A percentile compares a stretch with the other conserved stretches of the same genome.
Conservation (phyloP, 64 coral and sea anemone genomes). For the Acropora tenuis region DNA sequence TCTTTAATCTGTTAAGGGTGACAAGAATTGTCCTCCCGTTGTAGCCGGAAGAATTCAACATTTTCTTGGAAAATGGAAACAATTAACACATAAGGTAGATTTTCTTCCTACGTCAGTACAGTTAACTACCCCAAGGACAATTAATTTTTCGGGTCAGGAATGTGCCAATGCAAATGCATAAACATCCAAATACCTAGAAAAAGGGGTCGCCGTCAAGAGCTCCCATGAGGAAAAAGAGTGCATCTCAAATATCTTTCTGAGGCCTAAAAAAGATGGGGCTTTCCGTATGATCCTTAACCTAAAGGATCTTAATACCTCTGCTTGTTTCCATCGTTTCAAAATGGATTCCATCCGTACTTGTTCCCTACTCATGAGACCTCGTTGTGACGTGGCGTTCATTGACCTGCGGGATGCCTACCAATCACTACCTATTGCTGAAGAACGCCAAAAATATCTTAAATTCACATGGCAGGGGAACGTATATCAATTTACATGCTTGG, state of each 20-base stretch:
- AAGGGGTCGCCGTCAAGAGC: conserved; percentile 37
- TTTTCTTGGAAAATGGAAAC: neutral
- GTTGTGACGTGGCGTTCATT: too few species aligned
- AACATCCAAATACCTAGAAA: conserved; percentile 47
- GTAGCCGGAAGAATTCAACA: neutral
- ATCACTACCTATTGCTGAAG: too few species aligned
- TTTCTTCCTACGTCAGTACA: conserved; percentile 23
- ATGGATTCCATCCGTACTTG: too few species aligned
- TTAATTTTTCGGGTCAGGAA: conserved; percentile 5
- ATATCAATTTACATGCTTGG: too few species aligned
- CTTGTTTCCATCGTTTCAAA: conserved; percentile 5
- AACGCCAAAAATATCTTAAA: too few species aligned
- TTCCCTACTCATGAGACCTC: neutral
- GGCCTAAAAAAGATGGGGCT: neutral
- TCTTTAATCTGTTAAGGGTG: neutral
- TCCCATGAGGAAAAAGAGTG: conserved; percentile 11
- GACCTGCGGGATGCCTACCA: too few species aligned
- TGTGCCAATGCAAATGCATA: neutral
- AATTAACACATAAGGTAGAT: conserved; percentile 31
- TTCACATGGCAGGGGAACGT: too few species aligned
- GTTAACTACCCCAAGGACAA: neutral
- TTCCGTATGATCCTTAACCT: conserved; percentile 51
- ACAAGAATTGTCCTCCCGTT: neutral
- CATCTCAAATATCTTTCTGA: too few species aligned
- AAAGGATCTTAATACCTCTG: conserved; percentile 46